Evolutionary conservation across 2,113 vertebrate genomes (phyloP).

Genomic region (Anoura caudifer): DNA sequence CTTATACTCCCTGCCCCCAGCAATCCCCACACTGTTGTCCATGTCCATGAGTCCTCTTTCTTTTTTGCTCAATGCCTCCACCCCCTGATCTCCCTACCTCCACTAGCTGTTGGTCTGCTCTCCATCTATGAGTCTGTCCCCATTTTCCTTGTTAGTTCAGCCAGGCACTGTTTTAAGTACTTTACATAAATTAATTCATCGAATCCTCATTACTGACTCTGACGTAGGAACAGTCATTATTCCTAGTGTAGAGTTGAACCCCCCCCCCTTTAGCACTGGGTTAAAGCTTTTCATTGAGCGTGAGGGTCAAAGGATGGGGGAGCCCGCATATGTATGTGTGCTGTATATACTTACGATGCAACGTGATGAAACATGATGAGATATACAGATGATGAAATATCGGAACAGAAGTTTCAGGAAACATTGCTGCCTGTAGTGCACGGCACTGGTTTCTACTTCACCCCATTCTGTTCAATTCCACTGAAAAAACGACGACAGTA

Average conservation of each 20-base stretch:
- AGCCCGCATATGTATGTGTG: not conserved
- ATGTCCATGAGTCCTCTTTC: too few species aligned
- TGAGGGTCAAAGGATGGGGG: not conserved
- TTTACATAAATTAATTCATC: not conserved
- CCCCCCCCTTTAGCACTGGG: not conserved
- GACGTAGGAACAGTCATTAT: not conserved
- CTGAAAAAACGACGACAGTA: not conserved
- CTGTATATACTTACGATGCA: not conserved
- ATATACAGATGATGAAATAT: too few species aligned
- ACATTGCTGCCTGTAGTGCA: rapidly evolving
- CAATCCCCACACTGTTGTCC: too few species aligned
- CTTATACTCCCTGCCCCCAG: too few species aligned
- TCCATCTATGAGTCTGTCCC: too few species aligned
- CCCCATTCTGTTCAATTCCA: not conserved
- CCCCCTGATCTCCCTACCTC: too few species aligned
- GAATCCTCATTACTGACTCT: not conserved
- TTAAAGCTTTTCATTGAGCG: not conserved
- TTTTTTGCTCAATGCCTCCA: too few species aligned
- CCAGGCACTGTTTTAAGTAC: not conserved
- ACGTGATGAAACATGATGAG: too few species aligned
- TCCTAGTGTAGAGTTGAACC: not conserved
- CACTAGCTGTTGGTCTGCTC: too few species aligned
- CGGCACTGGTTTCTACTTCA: not conserved
- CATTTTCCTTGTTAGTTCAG: too few species aligned
- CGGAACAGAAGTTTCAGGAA: not conserved